Conservation (phyloP, 2,113 vertebrate species). For the Cyprinodon tularosa region DNA sequence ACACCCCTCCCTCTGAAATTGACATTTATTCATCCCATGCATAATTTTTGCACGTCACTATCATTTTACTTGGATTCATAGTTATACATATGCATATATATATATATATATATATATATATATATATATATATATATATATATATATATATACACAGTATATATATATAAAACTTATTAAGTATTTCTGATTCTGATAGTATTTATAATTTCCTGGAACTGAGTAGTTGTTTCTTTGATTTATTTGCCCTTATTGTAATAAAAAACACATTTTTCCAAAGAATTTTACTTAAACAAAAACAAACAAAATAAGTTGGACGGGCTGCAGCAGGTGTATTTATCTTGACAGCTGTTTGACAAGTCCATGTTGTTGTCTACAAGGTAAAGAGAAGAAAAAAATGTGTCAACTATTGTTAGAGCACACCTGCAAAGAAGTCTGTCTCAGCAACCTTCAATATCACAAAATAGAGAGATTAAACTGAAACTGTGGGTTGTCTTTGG, state of each 20-base stretch:
- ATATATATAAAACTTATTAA: no score
- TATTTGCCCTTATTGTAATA: neutral
- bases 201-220: neutral
- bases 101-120: no score
- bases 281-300: neutral
- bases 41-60: no score
- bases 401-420: slow-evolving; percentile 6
- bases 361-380: neutral
- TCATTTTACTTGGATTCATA: no score
- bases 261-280: neutral
- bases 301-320: neutral
- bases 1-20: no score
- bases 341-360: neutral
- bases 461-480: slow-evolving; percentile 2
- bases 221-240: neutral
- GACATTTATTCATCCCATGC: no score
- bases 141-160: no score
- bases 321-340: slow-evolving; percentile 3
- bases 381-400: slow-evolving; percentile 12
- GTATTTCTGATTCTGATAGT: no score
- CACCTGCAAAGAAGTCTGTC: slow-evolving; percentile 22
- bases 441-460: slow-evolving; percentile 8
- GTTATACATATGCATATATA: no score
- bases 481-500: slow-evolving; percentile 14
- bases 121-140: no score